A percentile compares a stretch with the other conserved stretches of the same genome.
Evolutionary conservation across 2,888 invertebrate species (phyloP).

Genomic region (Agonopterix alstromeriana): DNA sequence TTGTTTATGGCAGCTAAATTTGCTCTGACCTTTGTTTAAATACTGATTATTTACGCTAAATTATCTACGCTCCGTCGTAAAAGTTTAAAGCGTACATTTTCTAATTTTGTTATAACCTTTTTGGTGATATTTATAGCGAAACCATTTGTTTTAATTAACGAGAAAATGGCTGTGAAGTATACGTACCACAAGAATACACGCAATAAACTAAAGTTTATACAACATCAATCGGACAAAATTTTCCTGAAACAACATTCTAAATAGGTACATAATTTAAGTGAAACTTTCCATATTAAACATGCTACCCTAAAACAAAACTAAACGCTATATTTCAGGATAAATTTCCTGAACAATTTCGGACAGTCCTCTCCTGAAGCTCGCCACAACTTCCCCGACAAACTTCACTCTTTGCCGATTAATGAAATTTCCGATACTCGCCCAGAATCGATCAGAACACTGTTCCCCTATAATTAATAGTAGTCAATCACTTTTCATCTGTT

Average conservation of each 20-base stretch:
- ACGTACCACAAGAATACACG: too few species aligned
- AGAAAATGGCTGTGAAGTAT: too few species aligned
- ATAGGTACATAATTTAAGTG: not conserved
- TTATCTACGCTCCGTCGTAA: slow-evolving; percentile 23
- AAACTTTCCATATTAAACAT: slow-evolving; percentile 16
- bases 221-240: too few species aligned
- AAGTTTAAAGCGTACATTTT: slow-evolving; percentile 17
- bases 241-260: too few species aligned
- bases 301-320: slow-evolving; percentile 1
- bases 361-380: slow-evolving; percentile 8
- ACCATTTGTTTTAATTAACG: too few species aligned
- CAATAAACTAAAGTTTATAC: too few species aligned
- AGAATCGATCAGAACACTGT: slow-evolving; percentile 18
- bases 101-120: slow-evolving; percentile 14
- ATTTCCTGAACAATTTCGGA: slow-evolving; percentile 33
- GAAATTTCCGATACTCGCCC: slow-evolving; percentile 29
- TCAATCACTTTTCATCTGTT: slow-evolving; percentile 6
- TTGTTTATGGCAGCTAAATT: slow-evolving; percentile 4
- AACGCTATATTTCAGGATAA: slow-evolving; percentile 14
- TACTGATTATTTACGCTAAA: slow-evolving; percentile 19
- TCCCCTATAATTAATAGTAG: slow-evolving; percentile 16
- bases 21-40: slow-evolving; percentile 19
- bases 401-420: slow-evolving; percentile 39
- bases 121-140: too few species aligned
- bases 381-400: slow-evolving; percentile 27